A percentile compares a stretch with the other conserved stretches of the same genome.
Conservation (phyloP, 2,888 invertebrate genomes). For the Lepidocyrtinus sp. region DNA sequence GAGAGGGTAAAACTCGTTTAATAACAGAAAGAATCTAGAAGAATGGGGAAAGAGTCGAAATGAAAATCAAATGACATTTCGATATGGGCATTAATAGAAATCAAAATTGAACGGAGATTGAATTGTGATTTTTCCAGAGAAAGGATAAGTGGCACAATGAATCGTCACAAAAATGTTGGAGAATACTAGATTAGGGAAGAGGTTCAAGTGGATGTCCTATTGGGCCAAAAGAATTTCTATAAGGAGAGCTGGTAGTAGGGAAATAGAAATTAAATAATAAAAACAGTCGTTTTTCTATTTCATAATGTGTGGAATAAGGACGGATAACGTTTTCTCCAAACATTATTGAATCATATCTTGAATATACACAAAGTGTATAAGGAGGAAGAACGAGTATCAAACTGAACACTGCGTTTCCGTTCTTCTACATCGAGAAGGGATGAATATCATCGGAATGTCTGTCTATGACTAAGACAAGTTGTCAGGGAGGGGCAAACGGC, state of each 20-base stretch:
- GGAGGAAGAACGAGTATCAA: conserved; percentile 17
- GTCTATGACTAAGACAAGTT: conserved; percentile 57
- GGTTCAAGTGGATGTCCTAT: conserved; percentile 3
- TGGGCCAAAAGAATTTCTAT: background rate
- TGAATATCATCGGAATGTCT: conserved; percentile 28
- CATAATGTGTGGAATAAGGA: too few relatives aligned
- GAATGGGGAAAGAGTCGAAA: conserved; percentile 29
- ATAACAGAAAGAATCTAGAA: background rate
- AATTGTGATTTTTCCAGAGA: conserved; percentile 24
- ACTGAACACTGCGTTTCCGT: conserved; percentile 5
- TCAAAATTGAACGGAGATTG: conserved; percentile 55
- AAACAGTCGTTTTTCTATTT: background rate
- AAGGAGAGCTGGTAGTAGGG: background rate
- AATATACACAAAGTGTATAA: background rate
- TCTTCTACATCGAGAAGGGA: background rate
- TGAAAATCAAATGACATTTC: conserved; percentile 51
- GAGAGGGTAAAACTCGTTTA: conserved; percentile 17
- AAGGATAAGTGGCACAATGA: conserved; percentile 33
- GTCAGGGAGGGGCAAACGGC: conserved; percentile 41
- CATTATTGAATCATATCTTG: conserved; percentile 20
- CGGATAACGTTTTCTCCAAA: background rate
- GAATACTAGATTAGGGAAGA: conserved; percentile 3
- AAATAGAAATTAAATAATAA: background rate
- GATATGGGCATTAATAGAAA: conserved; percentile 55
- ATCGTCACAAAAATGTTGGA: conserved; percentile 33